Evolutionary conservation across 1,140 invertebrate species (phyloP).

Genomic region (Lepidotrigona ventralis): DNA sequence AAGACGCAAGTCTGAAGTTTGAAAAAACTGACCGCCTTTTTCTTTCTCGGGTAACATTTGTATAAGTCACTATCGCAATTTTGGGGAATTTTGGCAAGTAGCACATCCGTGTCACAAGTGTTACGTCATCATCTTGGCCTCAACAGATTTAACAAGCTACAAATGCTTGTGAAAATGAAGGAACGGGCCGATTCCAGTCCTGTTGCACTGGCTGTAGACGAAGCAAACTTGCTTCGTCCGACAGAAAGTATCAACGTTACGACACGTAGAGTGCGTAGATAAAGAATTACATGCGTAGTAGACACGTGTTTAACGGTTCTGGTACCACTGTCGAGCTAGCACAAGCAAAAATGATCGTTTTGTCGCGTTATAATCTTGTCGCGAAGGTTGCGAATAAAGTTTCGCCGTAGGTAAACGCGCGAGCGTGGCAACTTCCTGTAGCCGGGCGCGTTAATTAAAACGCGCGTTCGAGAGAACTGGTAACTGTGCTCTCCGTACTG

Average conservation of each 20-base stretch:
- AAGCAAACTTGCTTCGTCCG: too few relatives aligned
- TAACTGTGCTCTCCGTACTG: constrained; percentile 13
- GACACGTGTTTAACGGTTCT: background rate
- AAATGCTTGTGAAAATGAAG: too few relatives aligned
- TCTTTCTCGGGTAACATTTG: too few relatives aligned
- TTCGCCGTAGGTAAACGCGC: background rate
- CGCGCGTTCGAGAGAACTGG: constrained; percentile 1
- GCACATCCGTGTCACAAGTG: too few relatives aligned
- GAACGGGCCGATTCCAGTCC: too few relatives aligned
- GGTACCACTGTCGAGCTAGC: background rate
- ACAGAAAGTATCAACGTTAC: background rate
- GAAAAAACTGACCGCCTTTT: too few relatives aligned
- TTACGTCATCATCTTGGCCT: too few relatives aligned
- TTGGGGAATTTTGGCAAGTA: too few relatives aligned
- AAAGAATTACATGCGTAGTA: background rate
- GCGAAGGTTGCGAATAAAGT: background rate
- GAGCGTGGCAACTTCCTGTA: background rate
- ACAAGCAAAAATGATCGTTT: background rate
- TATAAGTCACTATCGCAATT: too few relatives aligned
- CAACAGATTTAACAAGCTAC: too few relatives aligned
- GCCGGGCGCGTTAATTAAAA: background rate
- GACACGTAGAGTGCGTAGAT: background rate
- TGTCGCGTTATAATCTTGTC: background rate
- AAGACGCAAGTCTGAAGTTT: too few relatives aligned
- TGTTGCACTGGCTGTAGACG: too few relatives aligned